Base-by-base conservation (phyloP, 2,888 invertebrate genomes). In the Cephus spinipes region DNA sequence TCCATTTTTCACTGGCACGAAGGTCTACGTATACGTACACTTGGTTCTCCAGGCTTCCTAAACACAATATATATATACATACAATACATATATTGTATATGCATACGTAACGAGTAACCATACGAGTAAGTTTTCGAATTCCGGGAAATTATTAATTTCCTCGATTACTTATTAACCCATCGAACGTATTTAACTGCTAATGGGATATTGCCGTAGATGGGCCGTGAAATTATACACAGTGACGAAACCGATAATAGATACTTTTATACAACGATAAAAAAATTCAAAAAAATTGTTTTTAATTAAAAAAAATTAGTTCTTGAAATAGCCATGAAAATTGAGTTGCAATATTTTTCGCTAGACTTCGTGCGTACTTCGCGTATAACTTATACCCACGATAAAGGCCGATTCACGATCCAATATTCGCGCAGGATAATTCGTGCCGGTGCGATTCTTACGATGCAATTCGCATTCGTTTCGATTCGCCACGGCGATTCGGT, bases 131-230 rank as follows among this genome's bases (percentile, higher is more conserved):
- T 1, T 23, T 40, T 55, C 2, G 23, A 36, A 33, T 23, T 76
- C 32, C 36, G 34, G 40, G n/a, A 76, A 32, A 73, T 23, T 4
- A 73, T 12, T 30, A 73, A 76, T 76, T 40, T 15, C n/a, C 34
- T 23, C 12, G 30, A 34, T 35, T 74, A 36, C 30, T 34, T 36
- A 74, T 74, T 11, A 74, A 4, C 74, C 36, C 30, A 31, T n/a
- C 36, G 73, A 33, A 32, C 11, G 68, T n/a, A 68, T n/a, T 30
- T 77, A 35, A 77, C 73, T 77, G 77, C 73, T 73, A 68, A 73
- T 73, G 15, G 30, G 68, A 77, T 77, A 73, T 68, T 32, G 68
- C 77, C 77, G 2, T 73, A 73, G 30, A 77, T 34, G 73, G 68
- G 4, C 23, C 23, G 4, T 36, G 68, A 75, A 55, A 55, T 55